Base-by-base conservation (phyloP, 2,888 invertebrate genomes). In the Trisateles emortualis region DNA sequence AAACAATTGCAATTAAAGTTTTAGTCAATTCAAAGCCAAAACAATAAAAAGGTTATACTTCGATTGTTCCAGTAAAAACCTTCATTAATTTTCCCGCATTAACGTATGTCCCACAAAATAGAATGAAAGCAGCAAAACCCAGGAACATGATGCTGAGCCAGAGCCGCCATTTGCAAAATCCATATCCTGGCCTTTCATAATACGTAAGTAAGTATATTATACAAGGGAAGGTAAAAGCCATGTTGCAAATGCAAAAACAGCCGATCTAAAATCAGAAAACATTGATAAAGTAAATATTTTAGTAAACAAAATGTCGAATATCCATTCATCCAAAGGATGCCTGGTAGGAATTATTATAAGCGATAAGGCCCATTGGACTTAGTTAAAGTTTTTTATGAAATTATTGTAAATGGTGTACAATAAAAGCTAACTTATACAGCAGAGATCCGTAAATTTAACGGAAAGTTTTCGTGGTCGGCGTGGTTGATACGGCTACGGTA, bases 221-320 rank as follows among this genome's bases (percentile, higher is more conserved):
- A 14, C 69, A 73, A 0, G 87, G 87, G 74, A 79, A 84, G 10
- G 87, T 83, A 39, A 87, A 84, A 0, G 83, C 83, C 83, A 87
- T 85, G 59, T 84, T 84, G 1, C 83, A 64, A 0, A 87, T 63
- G 45, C 85, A 85, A 39, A 87, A 79, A 0, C 76, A 53, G 2
- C 87, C 87, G 0, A 85, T 64, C 87, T 87, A 77, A 35, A 80
- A 82, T 30, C 8, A 22, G 26, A 38, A 44, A 45, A 4, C 8
- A 4, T n/a, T n/a, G n/a, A n/a, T n/a, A n/a, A n/a, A n/a, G n/a
- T n/a, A n/a, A n/a, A n/a, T n/a, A n/a, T n/a, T n/a, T n/a, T n/a
- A n/a, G n/a, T n/a, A n/a, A n/a, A n/a, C n/a, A n/a, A n/a, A n/a
- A n/a, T n/a, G n/a, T n/a, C n/a, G n/a, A n/a, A n/a, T n/a, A n/a